Percentiles rank a stretch among this genome's conserved stretches.
Conservation (phyloP, 2,797 vertebrate species). For the Schizopygopsis malacanthus region DNA sequence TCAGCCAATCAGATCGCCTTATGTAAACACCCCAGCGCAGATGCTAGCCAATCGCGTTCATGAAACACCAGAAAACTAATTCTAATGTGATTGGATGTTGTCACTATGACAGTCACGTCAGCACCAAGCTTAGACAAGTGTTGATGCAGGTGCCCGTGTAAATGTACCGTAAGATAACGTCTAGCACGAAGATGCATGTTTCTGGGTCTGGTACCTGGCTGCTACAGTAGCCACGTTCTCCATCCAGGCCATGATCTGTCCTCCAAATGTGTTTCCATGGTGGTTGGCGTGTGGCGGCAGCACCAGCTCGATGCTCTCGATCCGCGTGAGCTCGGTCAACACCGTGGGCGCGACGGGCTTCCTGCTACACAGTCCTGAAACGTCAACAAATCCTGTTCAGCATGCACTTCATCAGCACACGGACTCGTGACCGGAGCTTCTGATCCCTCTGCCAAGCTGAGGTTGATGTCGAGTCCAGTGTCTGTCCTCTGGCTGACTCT, state of each 20-base stretch:
- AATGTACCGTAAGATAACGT: not conserved
- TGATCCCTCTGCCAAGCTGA: not conserved
- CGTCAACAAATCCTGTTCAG: slow-evolving; percentile 68
- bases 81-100: no score
- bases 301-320: slow-evolving; percentile 96
- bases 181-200: not conserved
- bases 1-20: no score
- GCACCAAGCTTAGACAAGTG: no score
- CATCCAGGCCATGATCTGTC: slow-evolving; percentile 99
- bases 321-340: slow-evolving; percentile 74
- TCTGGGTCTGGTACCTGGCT: slow-evolving; percentile 81
- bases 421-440: not conserved
- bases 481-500: slow-evolving; percentile 38
- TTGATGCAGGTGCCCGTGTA: no score
- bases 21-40: no score
- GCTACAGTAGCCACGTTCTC: slow-evolving; percentile 96
- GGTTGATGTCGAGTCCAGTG: not conserved
- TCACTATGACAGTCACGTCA: no score
- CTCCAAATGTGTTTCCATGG: slow-evolving; percentile 95
- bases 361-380: slow-evolving; percentile 33
- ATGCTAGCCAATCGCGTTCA: no score
- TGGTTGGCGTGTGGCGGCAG: slow-evolving; percentile 95
- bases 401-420: slow-evolving; percentile 70
- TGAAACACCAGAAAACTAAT: no score
- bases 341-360: not conserved